Percentiles rank a stretch among this genome's conserved stretches.
Evolutionary conservation across 2,888 invertebrate genomes (phyloP).

Genomic region (Melipona beecheii): DNA sequence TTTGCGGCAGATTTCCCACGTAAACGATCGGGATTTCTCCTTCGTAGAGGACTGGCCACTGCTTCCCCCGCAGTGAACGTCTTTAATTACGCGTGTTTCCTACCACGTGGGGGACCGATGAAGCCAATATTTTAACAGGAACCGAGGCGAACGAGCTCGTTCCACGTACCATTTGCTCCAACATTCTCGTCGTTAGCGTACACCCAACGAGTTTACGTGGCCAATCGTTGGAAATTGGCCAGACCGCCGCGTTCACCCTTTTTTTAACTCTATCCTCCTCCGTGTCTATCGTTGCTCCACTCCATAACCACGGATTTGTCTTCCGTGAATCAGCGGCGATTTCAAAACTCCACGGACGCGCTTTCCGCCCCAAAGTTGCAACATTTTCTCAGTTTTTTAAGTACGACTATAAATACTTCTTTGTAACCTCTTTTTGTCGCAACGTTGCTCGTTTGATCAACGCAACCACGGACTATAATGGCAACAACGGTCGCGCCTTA

Average conservation of each 20-base stretch:
- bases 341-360: background rate
- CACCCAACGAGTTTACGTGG: conserved; percentile 38
- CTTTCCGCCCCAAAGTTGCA: no score
- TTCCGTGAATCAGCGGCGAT: background rate
- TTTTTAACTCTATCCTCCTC: conserved; percentile 61
- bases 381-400: no score
- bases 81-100: conserved; percentile 30
- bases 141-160: conserved; percentile 1
- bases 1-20: conserved; percentile 5
- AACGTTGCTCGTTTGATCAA: no score
- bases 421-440: no score
- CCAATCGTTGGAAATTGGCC: conserved; percentile 64
- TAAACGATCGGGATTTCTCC: conserved; percentile 8
- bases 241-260: conserved; percentile 45
- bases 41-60: background rate
- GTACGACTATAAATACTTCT: no score
- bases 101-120: conserved; percentile 10
- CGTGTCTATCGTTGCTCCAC: conserved; percentile 55
- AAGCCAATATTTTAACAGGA: conserved; percentile 37
- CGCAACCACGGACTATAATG: no score
- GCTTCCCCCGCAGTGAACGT: conserved; percentile 22
- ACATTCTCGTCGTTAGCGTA: conserved; percentile 17
- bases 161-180: background rate
- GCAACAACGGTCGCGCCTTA: no score
- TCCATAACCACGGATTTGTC: background rate